These are phyloP conservation scores for Elanus axillaris DNA, from an alignment of 2,113 vertebrate genomes.

Conservation along the genomic window DNA sequence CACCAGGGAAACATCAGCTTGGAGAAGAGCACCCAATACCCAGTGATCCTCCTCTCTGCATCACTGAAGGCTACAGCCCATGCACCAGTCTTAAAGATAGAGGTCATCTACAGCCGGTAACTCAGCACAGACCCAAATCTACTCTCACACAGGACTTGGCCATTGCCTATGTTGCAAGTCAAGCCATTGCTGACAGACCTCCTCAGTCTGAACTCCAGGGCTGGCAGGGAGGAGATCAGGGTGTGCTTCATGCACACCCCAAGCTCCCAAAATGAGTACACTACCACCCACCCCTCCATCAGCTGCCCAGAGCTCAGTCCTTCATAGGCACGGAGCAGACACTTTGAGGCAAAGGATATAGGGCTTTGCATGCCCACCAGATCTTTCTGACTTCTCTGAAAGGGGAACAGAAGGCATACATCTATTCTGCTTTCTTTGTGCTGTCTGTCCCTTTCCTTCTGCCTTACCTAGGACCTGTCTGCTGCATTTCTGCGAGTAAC, in stretches of 20 bases:
- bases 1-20: background rate
- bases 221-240: background rate
- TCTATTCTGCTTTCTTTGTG: background rate
- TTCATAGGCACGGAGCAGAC: fast-evolving
- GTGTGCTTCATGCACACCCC: background rate
- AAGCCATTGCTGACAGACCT: background rate
- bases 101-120: background rate
- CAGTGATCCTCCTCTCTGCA: background rate
- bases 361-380: background rate
- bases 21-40: background rate
- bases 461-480: background rate
- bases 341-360: background rate
- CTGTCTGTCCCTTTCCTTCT: background rate
- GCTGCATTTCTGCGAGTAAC: background rate
- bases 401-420: background rate
- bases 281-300: too few species aligned
- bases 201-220: background rate
- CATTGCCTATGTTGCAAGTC: background rate
- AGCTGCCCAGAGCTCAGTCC: background rate
- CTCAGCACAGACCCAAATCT: background rate
- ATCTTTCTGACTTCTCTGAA: background rate
- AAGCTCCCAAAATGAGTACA: background rate
- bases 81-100: background rate
- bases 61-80: background rate
- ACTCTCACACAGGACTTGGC: background rate